A percentile compares a stretch with the other conserved stretches of the same genome.
Evolutionary conservation across 2,797 vertebrate species (phyloP).

Genomic region (Capromys pilorides): DNA sequence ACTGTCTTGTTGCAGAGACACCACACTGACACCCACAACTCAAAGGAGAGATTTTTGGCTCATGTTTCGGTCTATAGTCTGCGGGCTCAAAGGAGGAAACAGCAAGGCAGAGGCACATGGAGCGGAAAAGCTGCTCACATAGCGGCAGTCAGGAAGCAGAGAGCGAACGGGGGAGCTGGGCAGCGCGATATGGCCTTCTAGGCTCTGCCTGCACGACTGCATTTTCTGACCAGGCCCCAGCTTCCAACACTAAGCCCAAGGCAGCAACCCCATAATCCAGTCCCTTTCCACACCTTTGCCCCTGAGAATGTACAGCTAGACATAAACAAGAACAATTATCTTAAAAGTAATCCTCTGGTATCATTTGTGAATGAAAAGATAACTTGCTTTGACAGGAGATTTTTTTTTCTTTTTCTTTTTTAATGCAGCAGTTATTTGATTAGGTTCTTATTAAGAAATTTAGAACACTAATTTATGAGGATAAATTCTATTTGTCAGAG

Average conservation of each 20-base stretch:
- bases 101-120: neutral
- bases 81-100: neutral
- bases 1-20: neutral
- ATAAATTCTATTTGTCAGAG: too few species aligned
- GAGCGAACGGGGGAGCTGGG: neutral
- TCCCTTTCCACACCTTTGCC: neutral
- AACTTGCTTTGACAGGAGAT: slow-evolving; percentile 31
- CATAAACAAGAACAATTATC: neutral
- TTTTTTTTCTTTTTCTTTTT: neutral
- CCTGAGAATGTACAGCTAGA: neutral
- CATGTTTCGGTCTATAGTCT: neutral
- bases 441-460: too few species aligned
- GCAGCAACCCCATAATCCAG: neutral
- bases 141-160: neutral
- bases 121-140: neutral
- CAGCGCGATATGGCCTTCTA: neutral
- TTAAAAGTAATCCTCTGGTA: slow-evolving; percentile 1
- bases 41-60: neutral
- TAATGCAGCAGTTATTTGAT: too few species aligned
- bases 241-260: neutral
- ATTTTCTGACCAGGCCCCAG: neutral
- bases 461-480: too few species aligned
- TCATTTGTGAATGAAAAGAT: slow-evolving; percentile 12
- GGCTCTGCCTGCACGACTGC: neutral
- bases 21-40: neutral